Percentiles rank a stretch among this genome's conserved stretches.
These are phyloP conservation scores for Neotoxoptera formosana DNA, from an alignment of 1,140 invertebrate genomes.

Conservation along the genomic window DNA sequence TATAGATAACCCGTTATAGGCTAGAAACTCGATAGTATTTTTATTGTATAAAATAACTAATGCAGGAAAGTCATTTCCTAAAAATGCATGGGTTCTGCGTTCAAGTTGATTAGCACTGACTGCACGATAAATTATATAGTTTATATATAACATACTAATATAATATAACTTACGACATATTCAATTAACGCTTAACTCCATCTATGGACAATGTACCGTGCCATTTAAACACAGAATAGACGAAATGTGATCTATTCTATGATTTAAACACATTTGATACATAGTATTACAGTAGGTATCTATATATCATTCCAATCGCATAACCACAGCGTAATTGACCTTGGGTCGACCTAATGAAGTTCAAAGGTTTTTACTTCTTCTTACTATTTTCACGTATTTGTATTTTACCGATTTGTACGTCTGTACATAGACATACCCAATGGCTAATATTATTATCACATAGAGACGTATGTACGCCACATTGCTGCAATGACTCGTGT, in stretches of 20 bases:
- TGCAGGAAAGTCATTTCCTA: neutral
- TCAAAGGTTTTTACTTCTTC: neutral
- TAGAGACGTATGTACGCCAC: too few relatives aligned
- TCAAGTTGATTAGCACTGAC: neutral
- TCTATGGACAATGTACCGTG: neutral
- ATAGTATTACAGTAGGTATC: neutral
- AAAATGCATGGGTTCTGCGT: neutral
- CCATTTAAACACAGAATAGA: neutral
- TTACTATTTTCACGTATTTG: neutral
- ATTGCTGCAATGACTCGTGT: neutral
- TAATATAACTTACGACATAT: neutral
- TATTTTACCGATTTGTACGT: neutral
- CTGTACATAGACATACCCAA: neutral
- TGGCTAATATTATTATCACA: neutral
- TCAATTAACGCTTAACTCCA: neutral
- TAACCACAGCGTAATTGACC: neutral
- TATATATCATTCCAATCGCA: neutral
- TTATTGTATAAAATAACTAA: neutral
- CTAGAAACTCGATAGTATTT: neutral
- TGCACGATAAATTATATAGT: neutral
- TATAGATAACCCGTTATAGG: neutral
- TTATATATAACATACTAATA: neutral
- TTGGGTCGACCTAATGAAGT: neutral
- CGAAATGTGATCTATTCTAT: too few relatives aligned
- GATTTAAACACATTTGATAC: neutral